A percentile compares a stretch with the other conserved stretches of the same genome.
These are phyloP conservation scores for Hylyphantes graminicola DNA, from an alignment of 1,140 invertebrate genomes.

Conservation along the genomic window DNA sequence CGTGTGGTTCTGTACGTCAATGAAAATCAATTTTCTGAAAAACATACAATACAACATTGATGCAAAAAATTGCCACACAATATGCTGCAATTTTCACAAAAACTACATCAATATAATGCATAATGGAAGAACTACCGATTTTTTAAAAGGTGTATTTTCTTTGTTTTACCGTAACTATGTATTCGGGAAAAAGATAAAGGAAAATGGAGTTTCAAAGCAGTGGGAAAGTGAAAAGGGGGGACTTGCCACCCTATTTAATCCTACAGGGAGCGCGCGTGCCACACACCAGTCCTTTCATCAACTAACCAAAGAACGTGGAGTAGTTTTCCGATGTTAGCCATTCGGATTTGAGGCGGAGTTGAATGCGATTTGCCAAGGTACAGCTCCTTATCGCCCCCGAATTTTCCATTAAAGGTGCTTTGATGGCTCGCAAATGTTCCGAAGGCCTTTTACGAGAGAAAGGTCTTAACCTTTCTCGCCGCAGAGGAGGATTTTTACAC, in stretches of 20 bases:
- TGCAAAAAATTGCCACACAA: no score
- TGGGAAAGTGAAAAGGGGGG: not conserved
- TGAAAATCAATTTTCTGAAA: no score
- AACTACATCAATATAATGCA: no score
- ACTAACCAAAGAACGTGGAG: constrained; percentile 31
- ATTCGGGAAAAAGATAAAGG: no score
- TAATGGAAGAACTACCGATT: no score
- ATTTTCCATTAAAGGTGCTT: constrained; percentile 58
- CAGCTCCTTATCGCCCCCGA: constrained; percentile 51
- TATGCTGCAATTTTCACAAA: no score
- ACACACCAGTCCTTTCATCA: constrained; percentile 22
- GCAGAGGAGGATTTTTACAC: not conserved
- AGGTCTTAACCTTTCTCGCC: constrained; percentile 21
- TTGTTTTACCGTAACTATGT: no score
- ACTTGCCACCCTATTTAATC: no score
- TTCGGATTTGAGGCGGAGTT: constrained; percentile 52
- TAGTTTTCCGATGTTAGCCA: constrained; percentile 57
- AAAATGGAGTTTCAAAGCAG: no score
- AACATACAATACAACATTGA: no score
- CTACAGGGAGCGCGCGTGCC: not conserved
- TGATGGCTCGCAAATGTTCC: constrained; percentile 47
- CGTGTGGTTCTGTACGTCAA: no score
- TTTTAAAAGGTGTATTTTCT: no score
- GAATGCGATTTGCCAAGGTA: constrained; percentile 33
- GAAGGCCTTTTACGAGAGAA: constrained; percentile 36